Evolutionary conservation across 2,113 vertebrate genomes (phyloP).

Genomic region (Thinocorus orbignyianus): DNA sequence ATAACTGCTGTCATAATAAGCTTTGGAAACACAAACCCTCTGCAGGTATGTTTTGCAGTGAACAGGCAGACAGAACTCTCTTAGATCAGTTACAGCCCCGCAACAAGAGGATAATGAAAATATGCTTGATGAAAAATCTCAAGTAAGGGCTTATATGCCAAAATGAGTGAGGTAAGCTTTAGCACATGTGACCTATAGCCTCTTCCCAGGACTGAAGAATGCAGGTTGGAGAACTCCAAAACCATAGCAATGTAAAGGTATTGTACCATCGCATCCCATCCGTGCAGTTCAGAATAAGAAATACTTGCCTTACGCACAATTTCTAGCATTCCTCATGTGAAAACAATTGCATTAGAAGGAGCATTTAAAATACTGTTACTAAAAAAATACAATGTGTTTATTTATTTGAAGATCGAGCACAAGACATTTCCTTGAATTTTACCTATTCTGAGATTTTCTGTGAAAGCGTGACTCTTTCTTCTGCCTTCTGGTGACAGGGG

Average conservation of each 20-base stretch:
- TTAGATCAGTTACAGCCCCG: neutral
- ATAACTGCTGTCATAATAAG: neutral
- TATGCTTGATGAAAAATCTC: neutral
- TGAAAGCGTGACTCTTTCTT: slow-evolving; percentile 81
- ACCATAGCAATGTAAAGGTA: neutral
- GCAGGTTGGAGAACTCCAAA: neutral
- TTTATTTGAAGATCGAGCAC: neutral
- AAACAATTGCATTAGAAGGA: neutral
- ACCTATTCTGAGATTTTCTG: slow-evolving; percentile 89
- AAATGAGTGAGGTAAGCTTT: neutral
- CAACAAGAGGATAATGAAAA: neutral
- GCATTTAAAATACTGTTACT: neutral
- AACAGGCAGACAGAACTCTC: neutral
- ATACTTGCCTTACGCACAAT: neutral
- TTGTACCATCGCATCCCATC: neutral
- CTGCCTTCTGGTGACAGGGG: slow-evolving; percentile 79
- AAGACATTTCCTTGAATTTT: slow-evolving; percentile 36
- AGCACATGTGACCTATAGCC: neutral
- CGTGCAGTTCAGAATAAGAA: neutral
- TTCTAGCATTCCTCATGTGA: neutral
- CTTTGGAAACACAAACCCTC: neutral
- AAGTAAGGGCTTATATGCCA: neutral
- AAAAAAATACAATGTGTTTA: neutral
- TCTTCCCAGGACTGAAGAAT: neutral
- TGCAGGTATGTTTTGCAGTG: neutral